Base-by-base conservation (phyloP, 2,888 invertebrate genomes). In the Nymphalis urticae region DNA sequence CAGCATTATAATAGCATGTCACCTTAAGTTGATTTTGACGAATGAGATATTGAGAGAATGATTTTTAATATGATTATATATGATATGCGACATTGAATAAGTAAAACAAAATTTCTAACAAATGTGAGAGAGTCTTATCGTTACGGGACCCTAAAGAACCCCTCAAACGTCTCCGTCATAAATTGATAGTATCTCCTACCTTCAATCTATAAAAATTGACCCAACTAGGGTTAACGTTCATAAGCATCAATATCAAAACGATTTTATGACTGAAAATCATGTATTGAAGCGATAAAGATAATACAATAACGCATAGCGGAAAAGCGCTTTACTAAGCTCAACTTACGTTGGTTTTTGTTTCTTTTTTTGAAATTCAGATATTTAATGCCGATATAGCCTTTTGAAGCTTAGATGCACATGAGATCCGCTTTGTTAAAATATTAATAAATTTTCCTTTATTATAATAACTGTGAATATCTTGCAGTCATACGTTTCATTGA, bases 121-220 rank as follows among this genome's bases (percentile, higher is more conserved):
- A 51, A 21, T 21, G 21, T 10, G 4, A 53, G 9, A 9, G 10
- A 9, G 19, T 24, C 13, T 21, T 21, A 19, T 24, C 7, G 16
- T 27, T 16, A 53, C 53, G 53, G 24, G 16, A 24, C 24, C 21
- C 53, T 21, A 53, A 21, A 53, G 0, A 53, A 27, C 53, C 27
- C 16, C 27, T 27, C 27, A 16, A 21, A 10, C 21, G 24, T 27
- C 42, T 42, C 42, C 13, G 24, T 72, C 74, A 76, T 82, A 81
- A 82, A 80, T 79, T 79, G 58, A 80, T 81, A 83, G 81, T 81
- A 82, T 80, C 77, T 76, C 62, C 58, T 73, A 76, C 73, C 72
- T 75, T 75, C 67, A 75, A 77, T 77, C 76, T 77, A 78, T 79
- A 79, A 79, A 80, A 78, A 75, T 77, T 79, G 79, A 77, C 79